Conservation (phyloP, 37 sponge, comb jelly and placozoan species). For the Eunapius fragilis region DNA sequence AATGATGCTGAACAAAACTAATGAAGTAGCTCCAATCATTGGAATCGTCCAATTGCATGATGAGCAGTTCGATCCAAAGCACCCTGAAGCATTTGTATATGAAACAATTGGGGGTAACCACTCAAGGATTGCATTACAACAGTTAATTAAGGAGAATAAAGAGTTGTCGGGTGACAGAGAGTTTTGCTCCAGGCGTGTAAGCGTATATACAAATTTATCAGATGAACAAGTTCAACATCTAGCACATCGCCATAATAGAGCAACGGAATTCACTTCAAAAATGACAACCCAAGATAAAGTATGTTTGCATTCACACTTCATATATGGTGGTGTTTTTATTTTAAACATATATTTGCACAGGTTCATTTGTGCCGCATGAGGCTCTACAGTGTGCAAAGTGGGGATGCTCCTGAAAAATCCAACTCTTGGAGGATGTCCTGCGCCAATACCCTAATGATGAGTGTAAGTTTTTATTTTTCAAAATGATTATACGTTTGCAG, state of each 20-base stretch:
- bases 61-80: conserved; percentile 13
- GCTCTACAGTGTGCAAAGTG: no score
- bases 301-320: neutral
- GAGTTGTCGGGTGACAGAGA: neutral
- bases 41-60: neutral
- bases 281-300: neutral
- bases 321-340: no score
- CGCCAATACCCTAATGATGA: no score
- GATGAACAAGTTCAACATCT: neutral
- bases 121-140: conserved; percentile 19
- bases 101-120: conserved; percentile 42
- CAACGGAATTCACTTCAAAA: neutral
- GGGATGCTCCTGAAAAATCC: no score
- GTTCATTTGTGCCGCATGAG: neutral
- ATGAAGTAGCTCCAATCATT: conserved; percentile 31
- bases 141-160: conserved; percentile 3
- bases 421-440: no score
- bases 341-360: no score
- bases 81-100: conserved; percentile 30
- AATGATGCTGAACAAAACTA: conserved; percentile 15
- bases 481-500: no score
- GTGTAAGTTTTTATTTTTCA: no score
- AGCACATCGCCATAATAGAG: neutral
- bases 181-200: neutral
- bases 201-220: neutral